These are phyloP conservation scores for Steinernema scapterisci DNA, from an alignment of 2,888 invertebrate species.

Conservation along the genomic window DNA sequence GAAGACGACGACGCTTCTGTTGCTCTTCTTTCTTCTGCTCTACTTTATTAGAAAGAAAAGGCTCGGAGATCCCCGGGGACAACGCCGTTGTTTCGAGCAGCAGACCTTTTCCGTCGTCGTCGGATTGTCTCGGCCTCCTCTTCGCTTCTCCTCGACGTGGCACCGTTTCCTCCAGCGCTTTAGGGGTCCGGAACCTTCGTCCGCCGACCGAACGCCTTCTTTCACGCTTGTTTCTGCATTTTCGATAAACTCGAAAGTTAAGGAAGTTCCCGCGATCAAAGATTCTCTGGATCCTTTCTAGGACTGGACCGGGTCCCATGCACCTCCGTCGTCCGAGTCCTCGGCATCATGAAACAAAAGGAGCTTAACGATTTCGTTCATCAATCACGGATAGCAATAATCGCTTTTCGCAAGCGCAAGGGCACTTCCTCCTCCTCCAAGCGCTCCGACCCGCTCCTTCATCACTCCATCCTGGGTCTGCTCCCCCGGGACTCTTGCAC, in stretches of 20 bases:
- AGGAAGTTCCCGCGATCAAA: no score
- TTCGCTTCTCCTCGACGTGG: no score
- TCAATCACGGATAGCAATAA: slow-evolving; percentile 4
- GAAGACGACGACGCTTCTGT: not conserved
- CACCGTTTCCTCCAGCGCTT: no score
- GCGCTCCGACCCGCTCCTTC: not conserved
- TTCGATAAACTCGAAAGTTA: no score
- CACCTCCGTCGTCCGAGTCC: not conserved
- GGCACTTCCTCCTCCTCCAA: not conserved
- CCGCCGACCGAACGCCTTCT: no score
- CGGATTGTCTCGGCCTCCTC: not conserved
- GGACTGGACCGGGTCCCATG: no score
- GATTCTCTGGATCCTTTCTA: no score
- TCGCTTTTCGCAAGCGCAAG: slow-evolving; percentile 5
- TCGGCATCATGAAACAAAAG: not conserved
- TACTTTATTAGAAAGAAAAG: slow-evolving; percentile 31
- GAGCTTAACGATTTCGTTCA: not conserved
- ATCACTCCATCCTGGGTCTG: not conserved
- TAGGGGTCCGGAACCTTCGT: no score
- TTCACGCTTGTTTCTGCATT: no score
- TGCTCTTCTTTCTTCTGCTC: slow-evolving; percentile 17
- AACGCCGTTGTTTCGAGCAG: slow-evolving; percentile 20
- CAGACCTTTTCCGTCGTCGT: slow-evolving; percentile 11
- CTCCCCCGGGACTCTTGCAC: no score
- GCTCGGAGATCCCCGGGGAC: slow-evolving; percentile 26